A percentile compares a stretch with the other conserved stretches of the same genome.
Evolutionary conservation across 2,113 vertebrate genomes (phyloP).

Genomic region (Hystrix brachyura): DNA sequence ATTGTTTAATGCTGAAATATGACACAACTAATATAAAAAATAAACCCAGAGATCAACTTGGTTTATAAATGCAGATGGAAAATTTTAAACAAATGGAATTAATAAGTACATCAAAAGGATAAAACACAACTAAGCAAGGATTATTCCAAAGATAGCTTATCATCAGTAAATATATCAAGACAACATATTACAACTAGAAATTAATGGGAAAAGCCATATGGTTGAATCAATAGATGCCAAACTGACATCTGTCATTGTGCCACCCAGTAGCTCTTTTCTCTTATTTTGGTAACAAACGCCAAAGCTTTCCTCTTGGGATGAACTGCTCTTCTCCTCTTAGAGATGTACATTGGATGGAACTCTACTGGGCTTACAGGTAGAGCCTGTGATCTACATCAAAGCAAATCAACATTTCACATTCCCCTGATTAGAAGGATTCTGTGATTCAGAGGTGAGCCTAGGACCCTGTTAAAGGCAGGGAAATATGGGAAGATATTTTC

Average conservation of each 20-base stretch:
- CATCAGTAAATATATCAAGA: constrained; percentile 63
- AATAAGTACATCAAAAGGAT: constrained; percentile 54
- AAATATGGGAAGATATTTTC: neutral
- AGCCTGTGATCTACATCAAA: neutral
- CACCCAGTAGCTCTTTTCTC: constrained; percentile 22
- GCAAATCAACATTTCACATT: neutral
- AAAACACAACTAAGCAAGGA: constrained; percentile 65
- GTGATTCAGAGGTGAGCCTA: neutral
- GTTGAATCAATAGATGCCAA: constrained; percentile 36
- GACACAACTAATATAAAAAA: constrained; percentile 35
- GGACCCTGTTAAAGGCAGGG: neutral
- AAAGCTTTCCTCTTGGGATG: constrained; percentile 44
- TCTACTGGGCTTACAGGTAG: neutral
- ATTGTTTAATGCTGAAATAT: constrained; percentile 24
- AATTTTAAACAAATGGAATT: constrained; percentile 64
- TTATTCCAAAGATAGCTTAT: constrained; percentile 53
- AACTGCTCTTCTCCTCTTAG: constrained; percentile 37
- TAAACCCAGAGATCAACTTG: constrained; percentile 42
- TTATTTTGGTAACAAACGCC: constrained; percentile 53
- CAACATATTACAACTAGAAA: constrained; percentile 66
- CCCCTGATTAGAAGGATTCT: neutral
- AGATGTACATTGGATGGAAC: neutral
- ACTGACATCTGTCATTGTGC: constrained; percentile 62
- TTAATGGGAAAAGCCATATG: constrained; percentile 74
- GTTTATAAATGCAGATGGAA: constrained; percentile 60